A percentile compares a stretch with the other conserved stretches of the same genome.
phyloP scores from a whole-genome alignment of 2,797 vertebrate genomes.

The Poecilia velifera region DNA sequence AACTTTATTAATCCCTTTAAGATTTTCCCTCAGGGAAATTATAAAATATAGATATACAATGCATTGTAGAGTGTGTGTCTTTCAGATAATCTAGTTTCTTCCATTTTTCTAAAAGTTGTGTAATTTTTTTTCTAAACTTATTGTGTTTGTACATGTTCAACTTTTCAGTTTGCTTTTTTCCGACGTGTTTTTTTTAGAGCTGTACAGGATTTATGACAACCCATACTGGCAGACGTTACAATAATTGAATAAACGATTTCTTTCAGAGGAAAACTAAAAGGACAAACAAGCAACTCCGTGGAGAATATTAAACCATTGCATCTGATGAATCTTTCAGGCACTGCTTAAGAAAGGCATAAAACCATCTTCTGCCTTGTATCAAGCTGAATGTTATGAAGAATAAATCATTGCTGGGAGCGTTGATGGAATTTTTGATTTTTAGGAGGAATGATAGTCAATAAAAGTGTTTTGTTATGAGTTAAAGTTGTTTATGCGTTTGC shows the following conservation, averaged over 20 bases:
- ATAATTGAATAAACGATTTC: slow-evolving; percentile 33
- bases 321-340: slow-evolving; percentile 21
- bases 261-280: slow-evolving; percentile 18
- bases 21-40: too few relatives aligned
- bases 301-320: slow-evolving; percentile 14
- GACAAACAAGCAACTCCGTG: slow-evolving; percentile 31
- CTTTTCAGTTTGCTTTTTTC: slow-evolving; percentile 34
- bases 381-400: slow-evolving; percentile 47
- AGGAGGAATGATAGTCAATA: not conserved
- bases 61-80: too few relatives aligned
- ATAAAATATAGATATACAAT: too few relatives aligned
- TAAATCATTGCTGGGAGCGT: not conserved
- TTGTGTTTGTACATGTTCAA: not conserved
- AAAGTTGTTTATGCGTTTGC: slow-evolving; percentile 14
- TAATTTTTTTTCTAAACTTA: not conserved
- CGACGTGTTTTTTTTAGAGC: slow-evolving; percentile 37
- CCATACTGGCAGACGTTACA: slow-evolving; percentile 9
- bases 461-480: slow-evolving; percentile 14
- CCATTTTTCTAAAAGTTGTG: too few relatives aligned
- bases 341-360: slow-evolving; percentile 22
- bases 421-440: slow-evolving; percentile 1
- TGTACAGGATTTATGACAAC: slow-evolving; percentile 25
- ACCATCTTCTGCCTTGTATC: slow-evolving; percentile 30
- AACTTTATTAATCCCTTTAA: too few relatives aligned
- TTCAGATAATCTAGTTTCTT: too few relatives aligned